Conservation (phyloP, 2,888 invertebrate species). For the Rhingia rostrata region DNA sequence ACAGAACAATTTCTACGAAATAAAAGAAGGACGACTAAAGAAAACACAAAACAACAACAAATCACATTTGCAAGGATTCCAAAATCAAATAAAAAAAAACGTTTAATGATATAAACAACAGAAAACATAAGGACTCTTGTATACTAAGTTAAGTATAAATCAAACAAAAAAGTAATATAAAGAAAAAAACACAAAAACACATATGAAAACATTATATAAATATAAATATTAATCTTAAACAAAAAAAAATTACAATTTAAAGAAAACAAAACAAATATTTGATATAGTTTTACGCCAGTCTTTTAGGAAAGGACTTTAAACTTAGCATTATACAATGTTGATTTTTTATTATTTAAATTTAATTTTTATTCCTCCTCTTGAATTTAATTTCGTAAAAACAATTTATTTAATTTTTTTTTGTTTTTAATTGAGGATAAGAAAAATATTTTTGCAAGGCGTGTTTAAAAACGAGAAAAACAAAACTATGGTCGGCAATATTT, state of each 20-base stretch:
- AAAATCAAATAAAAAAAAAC: slow-evolving; percentile 58
- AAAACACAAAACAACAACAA: slow-evolving; percentile 55
- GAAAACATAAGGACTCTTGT: slow-evolving; percentile 71
- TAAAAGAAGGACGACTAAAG: slow-evolving; percentile 37
- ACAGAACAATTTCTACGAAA: slow-evolving; percentile 48
- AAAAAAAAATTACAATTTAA: slow-evolving; percentile 46
- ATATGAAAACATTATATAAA: slow-evolving; percentile 71
- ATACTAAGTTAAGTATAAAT: slow-evolving; percentile 73
- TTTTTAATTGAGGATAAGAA: slow-evolving; percentile 34
- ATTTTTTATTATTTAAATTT: slow-evolving; percentile 23
- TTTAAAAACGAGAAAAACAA: slow-evolving; percentile 50
- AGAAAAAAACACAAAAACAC: slow-evolving; percentile 56
- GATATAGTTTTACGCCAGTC: slow-evolving; percentile 78
- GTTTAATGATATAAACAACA: slow-evolving; percentile 63
- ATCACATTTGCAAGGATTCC: slow-evolving; percentile 73
- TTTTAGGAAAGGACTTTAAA: slow-evolving; percentile 83
- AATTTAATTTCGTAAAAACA: slow-evolving; percentile 34
- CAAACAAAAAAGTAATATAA: slow-evolving; percentile 49
- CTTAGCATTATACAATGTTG: slow-evolving; percentile 76
- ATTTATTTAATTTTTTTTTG: slow-evolving; percentile 27
- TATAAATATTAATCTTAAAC: slow-evolving; percentile 70
- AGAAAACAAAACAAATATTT: slow-evolving; percentile 69
- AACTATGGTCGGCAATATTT: slow-evolving; percentile 43
- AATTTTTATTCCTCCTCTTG: slow-evolving; percentile 49
- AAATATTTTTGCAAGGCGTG: slow-evolving; percentile 64